Percentiles rank a stretch among this genome's conserved stretches.
Conservation (phyloP, 2,888 invertebrate genomes). For the Cryptocheilus praepositus region DNA sequence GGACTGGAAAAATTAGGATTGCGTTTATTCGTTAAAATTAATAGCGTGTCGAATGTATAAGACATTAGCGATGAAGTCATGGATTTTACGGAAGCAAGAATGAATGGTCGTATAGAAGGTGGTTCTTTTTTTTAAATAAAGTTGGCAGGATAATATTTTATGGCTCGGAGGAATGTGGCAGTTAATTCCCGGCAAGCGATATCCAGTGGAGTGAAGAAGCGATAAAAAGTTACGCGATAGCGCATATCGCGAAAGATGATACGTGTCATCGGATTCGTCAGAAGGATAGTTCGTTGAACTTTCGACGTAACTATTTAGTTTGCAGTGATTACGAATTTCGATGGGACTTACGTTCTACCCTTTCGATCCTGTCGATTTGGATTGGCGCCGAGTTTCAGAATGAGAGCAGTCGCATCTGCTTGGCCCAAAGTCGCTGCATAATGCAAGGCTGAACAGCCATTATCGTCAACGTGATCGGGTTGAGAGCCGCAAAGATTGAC, state of each 20-base stretch:
- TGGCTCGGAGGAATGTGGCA: neutral
- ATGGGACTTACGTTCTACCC: conserved; percentile 84
- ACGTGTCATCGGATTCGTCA: no score
- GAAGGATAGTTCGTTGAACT: no score
- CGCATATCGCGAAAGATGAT: no score
- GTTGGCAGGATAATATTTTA: no score
- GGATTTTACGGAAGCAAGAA: no score
- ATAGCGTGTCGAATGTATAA: no score
- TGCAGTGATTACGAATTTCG: neutral
- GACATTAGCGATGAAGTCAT: no score
- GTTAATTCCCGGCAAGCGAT: neutral
- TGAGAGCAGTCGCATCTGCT: conserved; percentile 91
- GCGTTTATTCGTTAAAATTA: neutral
- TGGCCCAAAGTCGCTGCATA: conserved; percentile 98
- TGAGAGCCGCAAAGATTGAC: conserved; percentile 91
- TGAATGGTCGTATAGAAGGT: no score
- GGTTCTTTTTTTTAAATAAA: no score
- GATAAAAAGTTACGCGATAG: neutral
- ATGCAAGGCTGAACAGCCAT: conserved; percentile 96
- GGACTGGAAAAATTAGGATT: conserved; percentile 76
- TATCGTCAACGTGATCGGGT: conserved; percentile 90
- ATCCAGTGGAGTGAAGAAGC: neutral
- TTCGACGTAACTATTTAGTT: no score
- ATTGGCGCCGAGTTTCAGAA: conserved; percentile 93
- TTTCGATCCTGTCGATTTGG: conserved; percentile 94